Base-by-base conservation (phyloP, 2,797 vertebrate species). In the Propithecus deckenii region DNA sequence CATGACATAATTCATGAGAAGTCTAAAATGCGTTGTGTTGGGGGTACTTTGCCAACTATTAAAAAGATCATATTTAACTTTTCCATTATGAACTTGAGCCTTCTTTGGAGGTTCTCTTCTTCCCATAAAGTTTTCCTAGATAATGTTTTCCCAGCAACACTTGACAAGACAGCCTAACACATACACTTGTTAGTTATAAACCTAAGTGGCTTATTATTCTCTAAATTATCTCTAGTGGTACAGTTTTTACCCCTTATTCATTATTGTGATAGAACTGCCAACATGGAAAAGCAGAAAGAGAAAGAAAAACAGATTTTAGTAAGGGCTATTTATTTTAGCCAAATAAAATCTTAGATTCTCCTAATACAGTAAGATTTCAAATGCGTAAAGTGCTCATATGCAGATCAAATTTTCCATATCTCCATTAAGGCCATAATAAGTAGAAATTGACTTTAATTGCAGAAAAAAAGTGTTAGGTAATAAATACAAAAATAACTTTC, bases 1-100 rank as follows among this genome's bases (percentile, higher is more conserved):
- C 30, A 46, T 86, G 59, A 95, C 20, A 13, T 81, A 71, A 80
- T 83, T 80, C 95, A 67, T 6, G 61, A 96, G 88, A 85, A 89
- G 43, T 65, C 57, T 59, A 79, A 79, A 95, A 94, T 22, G 8
- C 32, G 35, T 59, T 72, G 15, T 78, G 25, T 59, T 46, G 25
- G 15, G 18, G 23, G 3, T 46, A 81, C 20, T 63, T 83, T 88
- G 57, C 46, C 76, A 90, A 38, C 89, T 93, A 75, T 86, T 92
- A 80, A 93, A 95, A 95, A 78, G 43, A 69, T 96, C 80, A 59
- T 50, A 78, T 92, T 96, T 93, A 90, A 92, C 76, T 84, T 96
- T 83, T 90, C 95, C 79, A 52, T 95, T 80, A 95, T 75, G 52
- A 91, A 88, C 67, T 75, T 28, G 63, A 92, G 75, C 32, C 85